Base-by-base conservation (phyloP, 2,113 vertebrate species). In the Girardinichthys multiradiatus region DNA sequence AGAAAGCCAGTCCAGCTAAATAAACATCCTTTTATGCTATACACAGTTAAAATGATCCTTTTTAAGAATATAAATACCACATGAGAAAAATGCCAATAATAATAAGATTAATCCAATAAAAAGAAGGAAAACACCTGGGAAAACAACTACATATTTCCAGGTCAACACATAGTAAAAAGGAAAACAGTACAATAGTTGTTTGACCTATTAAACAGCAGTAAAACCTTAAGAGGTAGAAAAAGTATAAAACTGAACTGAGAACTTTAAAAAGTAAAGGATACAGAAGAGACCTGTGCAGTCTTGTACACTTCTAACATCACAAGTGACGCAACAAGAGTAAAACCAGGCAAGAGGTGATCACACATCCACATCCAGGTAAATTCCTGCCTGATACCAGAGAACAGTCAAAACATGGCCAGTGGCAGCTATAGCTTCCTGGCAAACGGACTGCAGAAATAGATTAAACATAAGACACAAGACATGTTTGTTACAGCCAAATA, bases 201-300 rank as follows among this genome's bases (percentile, higher is more conserved):
- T 81, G 8, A 61, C 74, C 61, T 68, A 77, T 86, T 71, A 66
- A 74, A 90, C 87, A 92, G 90, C 90, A 89, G 86, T 83, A 69
- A 84, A 87, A 87, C 80, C 76, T 79, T 19, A n/a, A 81, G 87
- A 92, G 91, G 88, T 92, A 92, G 89, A 88, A 85, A 81, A 81
- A 76, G 71, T 77, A 67, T 64, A 70, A 86, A 86, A 80, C 45
- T 68, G 75, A 29, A 75, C 70, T 57, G 68, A 80, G 70, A 87
- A 81, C 71, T 79, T 63, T 64, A 81, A 80, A 28, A 74, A 57
- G 74, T 51, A 65, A 76, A 61, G 2, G 24, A 67, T 54, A 65
- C 2, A 37, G 24, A 70, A 70, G 12, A 8, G 26, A 26, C 70
- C 35, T 19, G 39, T 42, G 66, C 62, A 17, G n/a, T 26, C 57